These are phyloP conservation scores for Axea sp. DNA, from an alignment of 2,888 invertebrate species.

Conservation along the genomic window DNA sequence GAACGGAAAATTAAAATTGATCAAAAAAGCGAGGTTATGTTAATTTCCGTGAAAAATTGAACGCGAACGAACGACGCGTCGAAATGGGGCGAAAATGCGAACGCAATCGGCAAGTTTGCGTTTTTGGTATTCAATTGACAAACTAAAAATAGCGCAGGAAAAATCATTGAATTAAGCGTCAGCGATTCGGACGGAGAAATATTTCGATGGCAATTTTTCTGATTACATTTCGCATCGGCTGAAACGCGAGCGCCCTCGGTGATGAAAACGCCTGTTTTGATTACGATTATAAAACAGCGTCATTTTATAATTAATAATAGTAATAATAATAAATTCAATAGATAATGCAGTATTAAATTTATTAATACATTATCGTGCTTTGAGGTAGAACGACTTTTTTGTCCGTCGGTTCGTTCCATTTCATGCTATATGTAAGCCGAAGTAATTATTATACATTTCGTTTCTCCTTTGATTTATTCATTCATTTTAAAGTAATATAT, in stretches of 20 bases:
- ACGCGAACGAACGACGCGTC: too few species aligned
- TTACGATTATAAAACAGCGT: constrained; percentile 40
- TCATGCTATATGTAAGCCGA: constrained; percentile 38
- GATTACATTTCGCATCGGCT: constrained; percentile 35
- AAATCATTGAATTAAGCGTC: too few species aligned
- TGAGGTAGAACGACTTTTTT: constrained; percentile 43
- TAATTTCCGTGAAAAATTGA: too few species aligned
- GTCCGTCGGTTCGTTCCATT: constrained; percentile 32
- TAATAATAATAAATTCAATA: constrained; percentile 36
- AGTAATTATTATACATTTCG: constrained; percentile 54
- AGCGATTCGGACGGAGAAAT: too few species aligned
- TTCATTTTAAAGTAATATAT: constrained; percentile 48
- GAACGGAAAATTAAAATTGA: too few species aligned
- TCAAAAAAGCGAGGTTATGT: too few species aligned
- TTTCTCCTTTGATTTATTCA: constrained; percentile 52
- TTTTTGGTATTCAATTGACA: too few species aligned
- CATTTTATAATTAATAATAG: constrained; percentile 48
- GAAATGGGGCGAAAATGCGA: too few species aligned
- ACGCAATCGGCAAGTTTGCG: too few species aligned
- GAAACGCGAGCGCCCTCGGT: constrained; percentile 8
- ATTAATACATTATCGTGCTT: constrained; percentile 50
- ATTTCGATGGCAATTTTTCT: too few species aligned
- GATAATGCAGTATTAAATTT: constrained; percentile 39
- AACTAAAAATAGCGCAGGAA: too few species aligned
- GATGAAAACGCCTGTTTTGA: constrained; percentile 31